Evolutionary conservation across 1,140 invertebrate genomes (phyloP).

Genomic region (Ectropis grisescens): DNA sequence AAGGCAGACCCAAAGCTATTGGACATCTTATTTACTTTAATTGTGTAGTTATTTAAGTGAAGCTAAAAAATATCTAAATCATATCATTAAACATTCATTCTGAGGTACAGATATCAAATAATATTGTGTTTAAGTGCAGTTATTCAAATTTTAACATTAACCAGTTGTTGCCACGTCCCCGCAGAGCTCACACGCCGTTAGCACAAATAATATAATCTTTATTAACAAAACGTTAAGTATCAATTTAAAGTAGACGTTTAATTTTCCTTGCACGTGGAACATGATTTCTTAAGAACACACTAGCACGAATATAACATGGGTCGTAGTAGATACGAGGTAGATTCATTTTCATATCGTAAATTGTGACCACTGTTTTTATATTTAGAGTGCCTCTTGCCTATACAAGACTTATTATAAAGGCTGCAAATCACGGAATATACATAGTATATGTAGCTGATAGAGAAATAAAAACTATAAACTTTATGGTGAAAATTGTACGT

Average conservation of each 20-base stretch:
- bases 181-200: constrained; percentile 51
- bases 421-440: constrained; percentile 70
- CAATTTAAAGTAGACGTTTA: constrained; percentile 41
- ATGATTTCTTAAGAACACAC: constrained; percentile 44
- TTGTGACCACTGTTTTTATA: constrained; percentile 71
- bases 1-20: no score
- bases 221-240: constrained; percentile 24
- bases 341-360: constrained; percentile 63
- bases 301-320: constrained; percentile 53
- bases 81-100: no score
- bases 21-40: no score
- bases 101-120: no score
- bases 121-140: constrained; percentile 71
- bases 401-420: constrained; percentile 71
- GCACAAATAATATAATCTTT: constrained; percentile 49
- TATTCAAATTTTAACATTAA: constrained; percentile 72
- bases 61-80: no score
- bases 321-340: constrained; percentile 54
- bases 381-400: constrained; percentile 73
- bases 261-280: constrained; percentile 43
- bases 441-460: constrained; percentile 68
- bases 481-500: constrained; percentile 70
- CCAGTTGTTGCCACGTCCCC: constrained; percentile 48
- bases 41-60: no score
- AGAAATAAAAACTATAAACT: constrained; percentile 48